These are phyloP conservation scores for Hippopotamyrus pictus DNA, from an alignment of 2,797 vertebrate species.

Conservation along the genomic window DNA sequence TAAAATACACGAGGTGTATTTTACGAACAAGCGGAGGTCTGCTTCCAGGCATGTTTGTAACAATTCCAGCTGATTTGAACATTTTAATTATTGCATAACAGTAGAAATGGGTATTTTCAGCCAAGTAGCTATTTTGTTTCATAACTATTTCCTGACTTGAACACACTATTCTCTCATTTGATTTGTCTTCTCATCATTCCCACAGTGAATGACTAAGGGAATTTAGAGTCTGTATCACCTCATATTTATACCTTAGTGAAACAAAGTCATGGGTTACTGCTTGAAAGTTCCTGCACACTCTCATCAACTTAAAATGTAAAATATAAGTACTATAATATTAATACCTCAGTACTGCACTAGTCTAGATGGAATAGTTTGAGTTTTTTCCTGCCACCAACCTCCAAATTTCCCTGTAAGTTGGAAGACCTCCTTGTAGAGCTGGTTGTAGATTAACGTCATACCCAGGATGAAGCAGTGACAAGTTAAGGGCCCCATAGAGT, in stretches of 20 bases:
- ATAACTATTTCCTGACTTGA: too few species aligned
- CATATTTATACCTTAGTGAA: neutral
- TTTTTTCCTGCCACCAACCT: neutral
- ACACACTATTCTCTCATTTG: neutral
- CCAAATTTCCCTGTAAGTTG: too few species aligned
- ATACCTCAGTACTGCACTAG: neutral
- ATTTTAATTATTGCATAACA: neutral
- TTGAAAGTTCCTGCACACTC: neutral
- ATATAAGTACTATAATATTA: neutral
- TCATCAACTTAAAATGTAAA: neutral
- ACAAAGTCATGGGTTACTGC: neutral
- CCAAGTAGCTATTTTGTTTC: neutral
- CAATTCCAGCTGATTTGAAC: neutral
- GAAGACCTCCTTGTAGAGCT: neutral
- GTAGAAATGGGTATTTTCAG: neutral
- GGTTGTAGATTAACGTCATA: neutral
- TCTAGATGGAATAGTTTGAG: neutral
- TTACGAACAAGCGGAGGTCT: neutral
- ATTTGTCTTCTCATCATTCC: neutral
- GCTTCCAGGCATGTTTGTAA: neutral
- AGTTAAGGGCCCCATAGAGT: neutral
- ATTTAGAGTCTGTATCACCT: neutral
- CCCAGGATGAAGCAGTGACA: neutral
- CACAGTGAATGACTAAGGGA: neutral
- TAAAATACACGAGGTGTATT: too few species aligned